Evolutionary conservation across 2,797 vertebrate genomes (phyloP).

Genomic region (Chelmon rostratus): DNA sequence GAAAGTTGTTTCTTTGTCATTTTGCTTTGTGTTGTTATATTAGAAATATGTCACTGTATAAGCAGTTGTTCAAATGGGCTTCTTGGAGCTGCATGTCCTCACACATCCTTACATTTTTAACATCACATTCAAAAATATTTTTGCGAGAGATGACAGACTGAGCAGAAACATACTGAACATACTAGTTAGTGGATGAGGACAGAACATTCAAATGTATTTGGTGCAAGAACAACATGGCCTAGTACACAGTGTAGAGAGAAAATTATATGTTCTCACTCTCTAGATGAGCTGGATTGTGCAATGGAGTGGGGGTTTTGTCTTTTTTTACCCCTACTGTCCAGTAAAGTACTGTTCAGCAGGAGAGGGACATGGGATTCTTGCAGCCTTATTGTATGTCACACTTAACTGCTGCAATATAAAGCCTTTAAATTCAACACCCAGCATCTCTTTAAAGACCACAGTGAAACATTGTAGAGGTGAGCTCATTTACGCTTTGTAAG

Average conservation of each 20-base stretch:
- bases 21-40: not conserved
- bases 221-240: not conserved
- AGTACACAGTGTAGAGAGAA: not conserved
- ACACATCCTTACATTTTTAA: not conserved
- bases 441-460: not conserved
- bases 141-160: not conserved
- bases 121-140: not conserved
- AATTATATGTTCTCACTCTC: not conserved
- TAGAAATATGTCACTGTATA: not conserved
- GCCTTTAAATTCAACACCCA: not conserved
- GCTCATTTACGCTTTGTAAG: not conserved
- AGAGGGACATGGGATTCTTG: not conserved
- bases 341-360: not conserved
- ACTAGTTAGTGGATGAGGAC: not conserved
- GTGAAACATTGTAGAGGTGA: not conserved
- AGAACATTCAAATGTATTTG: not conserved
- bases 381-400: not conserved
- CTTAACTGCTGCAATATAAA: not conserved
- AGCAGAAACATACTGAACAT: not conserved
- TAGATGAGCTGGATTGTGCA: not conserved
- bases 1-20: not conserved
- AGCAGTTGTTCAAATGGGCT: not conserved
- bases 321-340: not conserved
- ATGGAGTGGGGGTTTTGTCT: not conserved
- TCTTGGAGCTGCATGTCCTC: not conserved